Evolutionary conservation across 53 echinoderm and acorn worm genomes (phyloP).

Genomic region (Echinometra lucunter): DNA sequence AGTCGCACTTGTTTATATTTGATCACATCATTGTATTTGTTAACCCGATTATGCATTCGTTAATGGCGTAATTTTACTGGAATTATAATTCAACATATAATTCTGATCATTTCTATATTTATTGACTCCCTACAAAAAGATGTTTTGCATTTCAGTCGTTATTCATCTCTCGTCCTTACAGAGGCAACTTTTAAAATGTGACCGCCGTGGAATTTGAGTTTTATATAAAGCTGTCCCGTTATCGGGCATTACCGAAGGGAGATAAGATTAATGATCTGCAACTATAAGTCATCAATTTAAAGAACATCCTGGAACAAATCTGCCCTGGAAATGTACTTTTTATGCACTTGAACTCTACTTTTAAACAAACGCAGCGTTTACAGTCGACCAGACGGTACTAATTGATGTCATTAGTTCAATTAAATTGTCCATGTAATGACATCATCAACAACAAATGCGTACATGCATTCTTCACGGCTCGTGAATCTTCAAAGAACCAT

Average conservation of each 20-base stretch:
- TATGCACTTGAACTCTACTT: not conserved
- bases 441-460: not conserved
- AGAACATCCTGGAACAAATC: not conserved
- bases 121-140: not conserved
- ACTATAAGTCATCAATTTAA: not conserved
- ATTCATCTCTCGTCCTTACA: not conserved
- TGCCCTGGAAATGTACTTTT: constrained; percentile 17
- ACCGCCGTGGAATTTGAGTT: not conserved
- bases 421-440: not conserved
- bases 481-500: not conserved
- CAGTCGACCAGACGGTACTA: not conserved
- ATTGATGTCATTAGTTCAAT: not conserved
- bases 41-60: not conserved
- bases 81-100: not conserved
- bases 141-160: not conserved
- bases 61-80: not conserved
- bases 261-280: constrained; percentile 28
- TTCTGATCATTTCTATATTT: not conserved
- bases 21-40: not conserved
- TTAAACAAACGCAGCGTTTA: not conserved
- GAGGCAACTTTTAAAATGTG: not conserved
- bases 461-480: constrained; percentile 1
- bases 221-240: not conserved
- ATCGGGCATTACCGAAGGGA: not conserved
- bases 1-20: not conserved